Conservation (phyloP, 2,113 vertebrate genomes). For the Caranx melampygus region DNA sequence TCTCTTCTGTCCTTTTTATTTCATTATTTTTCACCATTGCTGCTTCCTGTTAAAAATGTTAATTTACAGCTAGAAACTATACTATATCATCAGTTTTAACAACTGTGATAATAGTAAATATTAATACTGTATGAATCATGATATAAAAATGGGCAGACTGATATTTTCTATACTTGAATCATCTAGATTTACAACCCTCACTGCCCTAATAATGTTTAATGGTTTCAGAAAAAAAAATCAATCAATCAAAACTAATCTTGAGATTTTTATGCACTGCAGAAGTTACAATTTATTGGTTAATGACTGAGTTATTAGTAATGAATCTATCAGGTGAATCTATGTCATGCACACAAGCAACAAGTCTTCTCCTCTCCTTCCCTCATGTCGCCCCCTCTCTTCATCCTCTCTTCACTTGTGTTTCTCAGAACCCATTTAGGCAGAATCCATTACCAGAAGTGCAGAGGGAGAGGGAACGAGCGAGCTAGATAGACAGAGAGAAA, state of each 20-base stretch:
- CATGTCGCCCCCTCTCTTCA: slow-evolving; percentile 15
- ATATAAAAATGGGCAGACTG: background rate
- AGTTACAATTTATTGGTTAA: background rate
- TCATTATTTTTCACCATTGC: background rate
- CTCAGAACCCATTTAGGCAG: slow-evolving; percentile 73
- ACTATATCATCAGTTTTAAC: background rate
- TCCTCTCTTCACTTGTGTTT: slow-evolving; percentile 54
- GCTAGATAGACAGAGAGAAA: slow-evolving; percentile 22
- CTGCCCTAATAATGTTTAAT: background rate
- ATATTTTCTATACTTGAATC: background rate
- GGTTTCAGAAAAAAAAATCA: background rate
- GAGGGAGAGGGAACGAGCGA: slow-evolving; percentile 36
- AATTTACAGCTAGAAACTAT: background rate
- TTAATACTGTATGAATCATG: background rate
- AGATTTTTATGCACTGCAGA: background rate
- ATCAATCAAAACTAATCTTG: background rate
- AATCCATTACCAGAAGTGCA: slow-evolving; percentile 77
- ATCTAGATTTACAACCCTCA: background rate
- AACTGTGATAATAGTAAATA: background rate
- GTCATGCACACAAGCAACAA: slow-evolving; percentile 21
- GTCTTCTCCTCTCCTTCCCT: slow-evolving; percentile 13
- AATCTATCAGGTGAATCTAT: background rate
- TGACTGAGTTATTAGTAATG: background rate
- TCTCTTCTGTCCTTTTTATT: background rate
- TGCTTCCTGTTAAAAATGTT: background rate